Evolutionary conservation across 1,140 invertebrate species (phyloP), one percentile per base, ranked within the genome.

Genomic region (Cydia pomonella): DNA sequence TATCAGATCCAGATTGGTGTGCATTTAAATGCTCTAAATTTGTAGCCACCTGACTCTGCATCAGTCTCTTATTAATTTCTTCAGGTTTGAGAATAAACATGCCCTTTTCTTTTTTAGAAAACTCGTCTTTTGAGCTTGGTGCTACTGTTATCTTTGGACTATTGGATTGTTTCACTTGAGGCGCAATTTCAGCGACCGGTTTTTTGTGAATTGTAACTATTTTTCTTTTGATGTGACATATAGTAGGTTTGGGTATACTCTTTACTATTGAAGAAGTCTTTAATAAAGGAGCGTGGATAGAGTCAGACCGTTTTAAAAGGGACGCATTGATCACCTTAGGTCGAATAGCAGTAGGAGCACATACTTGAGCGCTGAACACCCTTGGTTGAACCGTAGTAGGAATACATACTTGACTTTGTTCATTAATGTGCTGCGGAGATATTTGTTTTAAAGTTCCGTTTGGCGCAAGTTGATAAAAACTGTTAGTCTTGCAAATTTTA

Each of bases 11-110:
- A 21, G 53, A 62, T 21, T 66, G 23, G 10, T 16, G 29, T 44
- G 62, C 13, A 66, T 16, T 50, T 41, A 41, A 23, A 38, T 21
- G n/a, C 3, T 72, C 29, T 41, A 41, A 72, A 44, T 38, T 47
- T 13, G 71, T 6, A 27, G 44, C n/a, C 23, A 75, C 38, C 59
- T 73, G 73, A 21, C 47, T 72, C 23, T 81, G 73, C 41, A 84
- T 72, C 72, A 82, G 75, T 78, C 82, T 84, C 80, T 86, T 85
- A 77, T 92, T 91, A n/a, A 93, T 92, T 84, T 93, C 88, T 83
- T 91, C 89, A 9, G 91, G 89, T 84, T 92, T 92, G 75, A 92
- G 80, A 73, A 92, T 77, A 76, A 89, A 83, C 89, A 92, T 91
- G 18, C 86, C 79, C 29, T 73, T 63, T 77, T 85, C 81, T 73